Percentiles rank a stretch among this genome's conserved stretches.
phyloP scores from a whole-genome alignment of 1,140 invertebrate species.

The Panagrolaimus sp. region DNA sequence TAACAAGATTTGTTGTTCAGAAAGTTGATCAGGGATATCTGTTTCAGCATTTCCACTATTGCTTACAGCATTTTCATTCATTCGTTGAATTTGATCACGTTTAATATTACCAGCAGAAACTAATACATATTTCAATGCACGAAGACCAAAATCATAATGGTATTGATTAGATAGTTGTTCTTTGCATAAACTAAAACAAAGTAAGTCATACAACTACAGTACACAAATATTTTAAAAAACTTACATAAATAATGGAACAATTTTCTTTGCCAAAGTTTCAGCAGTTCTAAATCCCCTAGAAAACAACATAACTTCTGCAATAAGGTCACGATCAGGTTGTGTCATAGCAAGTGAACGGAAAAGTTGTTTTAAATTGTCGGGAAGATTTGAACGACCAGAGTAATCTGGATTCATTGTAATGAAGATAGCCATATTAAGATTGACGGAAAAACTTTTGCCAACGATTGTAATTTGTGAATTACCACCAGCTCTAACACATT shows the following conservation, averaged over 20 bases:
- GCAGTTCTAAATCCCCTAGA: slow-evolving; percentile 95
- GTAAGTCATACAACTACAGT: background rate
- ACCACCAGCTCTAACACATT: slow-evolving; percentile 68
- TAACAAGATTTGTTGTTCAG: slow-evolving; percentile 75
- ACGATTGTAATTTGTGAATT: slow-evolving; percentile 76
- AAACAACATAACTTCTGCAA: slow-evolving; percentile 78
- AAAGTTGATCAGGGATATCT: slow-evolving; percentile 84
- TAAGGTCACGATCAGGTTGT: slow-evolving; percentile 90
- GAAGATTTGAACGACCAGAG: slow-evolving; percentile 93
- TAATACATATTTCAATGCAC: slow-evolving; percentile 92
- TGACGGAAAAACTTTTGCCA: slow-evolving; percentile 91
- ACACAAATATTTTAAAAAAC: slow-evolving; percentile 42
- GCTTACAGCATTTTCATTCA: no score
- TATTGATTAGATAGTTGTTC: slow-evolving; percentile 97
- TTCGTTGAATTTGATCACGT: slow-evolving; percentile 77
- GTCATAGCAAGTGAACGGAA: slow-evolving; percentile 98
- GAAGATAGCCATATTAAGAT: slow-evolving; percentile 98
- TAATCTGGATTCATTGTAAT: slow-evolving; percentile 99
- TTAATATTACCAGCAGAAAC: slow-evolving; percentile 98
- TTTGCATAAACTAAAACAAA: slow-evolving; percentile 74
- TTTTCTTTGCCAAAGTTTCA: slow-evolving; percentile 93
- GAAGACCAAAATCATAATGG: slow-evolving; percentile 92
- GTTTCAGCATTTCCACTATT: slow-evolving; percentile 73
- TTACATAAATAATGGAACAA: slow-evolving; percentile 97
- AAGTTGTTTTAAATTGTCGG: slow-evolving; percentile 96